Evolutionary conservation across 2,888 invertebrate species (phyloP).

Genomic region (Apotomis capreana): DNA sequence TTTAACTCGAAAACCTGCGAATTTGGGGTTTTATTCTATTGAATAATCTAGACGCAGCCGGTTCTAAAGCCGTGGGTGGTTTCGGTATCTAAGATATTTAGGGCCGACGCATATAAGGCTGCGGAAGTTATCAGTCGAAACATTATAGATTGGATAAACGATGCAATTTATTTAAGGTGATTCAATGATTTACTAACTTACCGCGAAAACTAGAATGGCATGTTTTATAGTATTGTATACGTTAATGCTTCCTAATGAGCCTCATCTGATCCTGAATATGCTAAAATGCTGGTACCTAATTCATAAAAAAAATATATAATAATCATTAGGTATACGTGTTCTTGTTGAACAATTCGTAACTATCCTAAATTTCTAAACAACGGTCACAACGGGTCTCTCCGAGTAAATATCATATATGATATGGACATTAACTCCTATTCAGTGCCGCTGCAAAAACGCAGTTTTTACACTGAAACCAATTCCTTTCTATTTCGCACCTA

Average conservation of each 20-base stretch:
- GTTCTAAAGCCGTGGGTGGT: constrained; percentile 12
- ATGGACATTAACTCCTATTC: background rate
- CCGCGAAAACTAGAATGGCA: too few species aligned
- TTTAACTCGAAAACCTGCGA: background rate
- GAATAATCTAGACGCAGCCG: constrained; percentile 13
- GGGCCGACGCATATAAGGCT: constrained; percentile 11
- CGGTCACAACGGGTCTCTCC: too few species aligned
- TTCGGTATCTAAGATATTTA: constrained; percentile 11
- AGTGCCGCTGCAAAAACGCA: constrained; percentile 1
- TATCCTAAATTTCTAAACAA: too few species aligned
- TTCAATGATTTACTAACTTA: too few species aligned
- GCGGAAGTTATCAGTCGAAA: background rate
- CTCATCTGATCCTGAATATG: too few species aligned
- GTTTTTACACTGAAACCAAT: constrained; percentile 12
- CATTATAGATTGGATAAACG: background rate
- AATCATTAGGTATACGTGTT: too few species aligned
- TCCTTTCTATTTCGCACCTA: constrained; percentile 40
- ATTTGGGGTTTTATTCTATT: constrained; percentile 24
- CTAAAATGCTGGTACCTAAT: too few species aligned
- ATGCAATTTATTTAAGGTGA: too few species aligned
- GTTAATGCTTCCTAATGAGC: too few species aligned
- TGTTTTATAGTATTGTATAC: too few species aligned
- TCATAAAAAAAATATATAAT: too few species aligned
- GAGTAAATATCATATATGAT: background rate
- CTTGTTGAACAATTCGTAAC: too few species aligned